phyloP scores from a whole-genome alignment of 2,113 vertebrate genomes.

The Cottus gobio region DNA sequence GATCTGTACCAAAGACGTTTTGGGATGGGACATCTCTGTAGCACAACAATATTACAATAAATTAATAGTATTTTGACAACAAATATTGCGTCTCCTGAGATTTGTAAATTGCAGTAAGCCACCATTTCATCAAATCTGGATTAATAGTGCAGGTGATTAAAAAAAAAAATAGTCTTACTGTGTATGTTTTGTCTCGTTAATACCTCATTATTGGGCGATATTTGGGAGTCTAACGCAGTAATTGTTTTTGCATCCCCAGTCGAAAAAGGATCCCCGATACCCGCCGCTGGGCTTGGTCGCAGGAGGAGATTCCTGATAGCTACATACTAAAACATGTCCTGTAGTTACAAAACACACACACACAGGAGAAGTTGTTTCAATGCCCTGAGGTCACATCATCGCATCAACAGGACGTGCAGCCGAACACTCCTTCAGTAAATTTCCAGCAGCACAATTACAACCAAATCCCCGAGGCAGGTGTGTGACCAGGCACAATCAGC shows the following conservation, averaged over 20 bases:
- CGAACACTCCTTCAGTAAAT: conserved; percentile 36
- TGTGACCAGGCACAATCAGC: conserved; percentile 1
- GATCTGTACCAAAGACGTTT: neutral
- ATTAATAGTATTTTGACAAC: neutral
- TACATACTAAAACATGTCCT: conserved; percentile 37
- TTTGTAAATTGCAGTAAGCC: neutral
- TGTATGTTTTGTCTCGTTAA: neutral
- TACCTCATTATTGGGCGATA: neutral
- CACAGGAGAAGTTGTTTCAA: conserved; percentile 44
- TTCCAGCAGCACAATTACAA: conserved; percentile 29
- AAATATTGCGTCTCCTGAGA: neutral
- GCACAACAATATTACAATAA: too few relatives aligned
- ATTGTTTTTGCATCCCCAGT: neutral
- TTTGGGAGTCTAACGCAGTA: neutral
- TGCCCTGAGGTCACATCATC: conserved; percentile 48
- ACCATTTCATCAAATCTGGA: neutral
- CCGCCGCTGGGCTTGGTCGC: neutral
- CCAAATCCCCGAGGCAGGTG: neutral
- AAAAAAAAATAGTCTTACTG: neutral
- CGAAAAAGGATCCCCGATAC: neutral
- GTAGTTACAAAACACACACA: neutral
- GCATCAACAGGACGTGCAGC: conserved; percentile 26
- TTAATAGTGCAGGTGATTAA: neutral
- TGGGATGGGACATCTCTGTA: neutral
- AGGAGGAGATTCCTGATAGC: conserved; percentile 33